phyloP scores from a whole-genome alignment of 2,888 invertebrate genomes.

The Terebella lapidaria region DNA sequence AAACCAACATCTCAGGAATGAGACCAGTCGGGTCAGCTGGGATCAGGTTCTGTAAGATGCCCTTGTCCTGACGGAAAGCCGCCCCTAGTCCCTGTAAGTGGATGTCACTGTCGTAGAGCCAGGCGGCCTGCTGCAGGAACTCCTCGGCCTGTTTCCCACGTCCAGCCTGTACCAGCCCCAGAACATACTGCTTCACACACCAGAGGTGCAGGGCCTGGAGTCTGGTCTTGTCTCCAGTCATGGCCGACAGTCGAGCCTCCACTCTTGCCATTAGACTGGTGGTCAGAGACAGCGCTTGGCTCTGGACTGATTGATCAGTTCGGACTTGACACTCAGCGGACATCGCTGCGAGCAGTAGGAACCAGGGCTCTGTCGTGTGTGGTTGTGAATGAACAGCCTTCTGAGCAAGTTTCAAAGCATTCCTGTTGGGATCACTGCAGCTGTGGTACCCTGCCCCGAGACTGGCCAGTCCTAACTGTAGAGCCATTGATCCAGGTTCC shows the following conservation, averaged over 20 bases:
- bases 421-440: background rate
- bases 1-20: background rate
- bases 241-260: constrained; percentile 50
- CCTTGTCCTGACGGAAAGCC: background rate
- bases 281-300: background rate
- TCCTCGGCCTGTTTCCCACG: constrained; percentile 16
- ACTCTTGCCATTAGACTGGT: background rate
- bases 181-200: constrained; percentile 22
- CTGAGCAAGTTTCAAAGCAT: background rate
- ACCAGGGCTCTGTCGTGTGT: background rate
- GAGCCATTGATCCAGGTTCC: background rate
- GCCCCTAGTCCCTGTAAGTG: background rate
- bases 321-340: background rate
- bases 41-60: background rate
- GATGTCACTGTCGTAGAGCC: constrained; percentile 1
- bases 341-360: background rate
- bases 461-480: background rate
- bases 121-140: constrained; percentile 18
- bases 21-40: background rate
- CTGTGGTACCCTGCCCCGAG: background rate
- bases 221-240: constrained; percentile 43
- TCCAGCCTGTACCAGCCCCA: constrained; percentile 15
- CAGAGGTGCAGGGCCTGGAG: constrained; percentile 20
- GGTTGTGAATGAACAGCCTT: background rate
- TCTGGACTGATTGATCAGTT: background rate